Conservation (phyloP, 2,888 invertebrate genomes). For the Ichneumoninae sp. region DNA sequence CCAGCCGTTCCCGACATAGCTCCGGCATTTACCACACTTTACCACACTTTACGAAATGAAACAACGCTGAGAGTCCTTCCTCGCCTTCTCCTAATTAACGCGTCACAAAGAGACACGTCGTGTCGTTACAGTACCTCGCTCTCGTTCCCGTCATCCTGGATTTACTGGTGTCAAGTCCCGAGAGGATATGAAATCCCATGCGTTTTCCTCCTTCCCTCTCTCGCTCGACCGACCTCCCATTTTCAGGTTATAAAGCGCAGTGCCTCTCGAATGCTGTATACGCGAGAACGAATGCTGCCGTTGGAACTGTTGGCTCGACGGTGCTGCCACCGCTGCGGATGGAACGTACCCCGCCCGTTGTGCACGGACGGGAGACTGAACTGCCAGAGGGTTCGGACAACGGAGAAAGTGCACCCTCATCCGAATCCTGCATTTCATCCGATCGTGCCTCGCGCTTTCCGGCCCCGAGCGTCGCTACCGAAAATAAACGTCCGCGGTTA, state of each 20-base stretch:
- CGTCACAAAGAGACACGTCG: slow-evolving; percentile 35
- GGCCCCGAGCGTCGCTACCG: slow-evolving; percentile 23
- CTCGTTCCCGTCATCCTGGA: slow-evolving; percentile 1
- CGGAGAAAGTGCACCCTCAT: slow-evolving; percentile 15
- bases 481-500: slow-evolving; percentile 45
- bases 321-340: not conserved
- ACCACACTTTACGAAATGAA: slow-evolving; percentile 18
- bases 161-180: slow-evolving; percentile 31
- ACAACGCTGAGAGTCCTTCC: slow-evolving; percentile 19
- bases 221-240: slow-evolving; percentile 33
- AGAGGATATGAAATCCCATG: slow-evolving; percentile 35
- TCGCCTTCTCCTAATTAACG: slow-evolving; percentile 40
- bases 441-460: slow-evolving; percentile 40
- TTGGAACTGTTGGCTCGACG: not conserved
- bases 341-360: not conserved
- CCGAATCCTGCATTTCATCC: slow-evolving; percentile 38
- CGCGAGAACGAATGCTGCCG: not conserved
- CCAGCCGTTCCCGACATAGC: not conserved
- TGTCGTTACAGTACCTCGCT: not conserved
- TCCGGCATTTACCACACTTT: not conserved
- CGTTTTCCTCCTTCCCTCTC: slow-evolving; percentile 4
- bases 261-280: slow-evolving; percentile 11
- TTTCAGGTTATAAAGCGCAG: slow-evolving; percentile 54
- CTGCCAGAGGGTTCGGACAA: not conserved
- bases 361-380: not conserved